A percentile compares a stretch with the other conserved stretches of the same genome.
Evolutionary conservation across 2,888 invertebrate genomes (phyloP).

Genomic region (Lasioglossum figueresi): DNA sequence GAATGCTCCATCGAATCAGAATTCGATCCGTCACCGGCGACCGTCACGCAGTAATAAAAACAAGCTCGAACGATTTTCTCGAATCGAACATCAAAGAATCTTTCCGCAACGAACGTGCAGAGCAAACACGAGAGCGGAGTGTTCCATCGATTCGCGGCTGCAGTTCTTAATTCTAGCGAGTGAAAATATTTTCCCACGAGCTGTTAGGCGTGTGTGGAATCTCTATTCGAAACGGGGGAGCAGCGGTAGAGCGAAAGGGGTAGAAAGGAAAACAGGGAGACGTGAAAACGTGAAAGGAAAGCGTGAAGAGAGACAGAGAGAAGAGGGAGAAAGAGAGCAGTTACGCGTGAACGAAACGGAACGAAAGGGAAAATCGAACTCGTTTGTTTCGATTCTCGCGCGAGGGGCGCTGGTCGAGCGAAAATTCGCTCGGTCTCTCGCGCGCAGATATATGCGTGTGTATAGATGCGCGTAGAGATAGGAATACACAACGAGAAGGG

Average conservation of each 20-base stretch:
- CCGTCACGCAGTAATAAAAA: background rate
- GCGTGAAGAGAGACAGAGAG: background rate
- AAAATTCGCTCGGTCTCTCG: background rate
- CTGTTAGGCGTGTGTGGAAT: slow-evolving; percentile 7
- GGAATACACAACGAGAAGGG: background rate
- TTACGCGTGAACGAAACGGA: background rate
- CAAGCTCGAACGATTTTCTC: background rate
- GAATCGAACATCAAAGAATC: background rate
- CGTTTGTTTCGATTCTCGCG: slow-evolving; percentile 16
- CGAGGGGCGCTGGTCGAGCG: background rate
- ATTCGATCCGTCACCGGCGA: background rate
- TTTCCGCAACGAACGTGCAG: background rate
- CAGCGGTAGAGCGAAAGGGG: background rate
- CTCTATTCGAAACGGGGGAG: background rate
- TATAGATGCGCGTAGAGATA: background rate
- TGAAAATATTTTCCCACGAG: slow-evolving; percentile 26
- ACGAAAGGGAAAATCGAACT: background rate
- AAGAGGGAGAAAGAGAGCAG: too few species aligned
- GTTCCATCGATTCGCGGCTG: slow-evolving; percentile 29
- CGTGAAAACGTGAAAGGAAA: background rate
- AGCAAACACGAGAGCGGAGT: background rate
- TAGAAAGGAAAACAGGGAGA: background rate
- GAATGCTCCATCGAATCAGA: background rate
- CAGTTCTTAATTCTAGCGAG: slow-evolving; percentile 23
- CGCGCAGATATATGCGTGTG: background rate